A percentile compares a stretch with the other conserved stretches of the same genome.
Conservation (phyloP, 2,113 vertebrate species). For the Cyanoliseus patagonus region DNA sequence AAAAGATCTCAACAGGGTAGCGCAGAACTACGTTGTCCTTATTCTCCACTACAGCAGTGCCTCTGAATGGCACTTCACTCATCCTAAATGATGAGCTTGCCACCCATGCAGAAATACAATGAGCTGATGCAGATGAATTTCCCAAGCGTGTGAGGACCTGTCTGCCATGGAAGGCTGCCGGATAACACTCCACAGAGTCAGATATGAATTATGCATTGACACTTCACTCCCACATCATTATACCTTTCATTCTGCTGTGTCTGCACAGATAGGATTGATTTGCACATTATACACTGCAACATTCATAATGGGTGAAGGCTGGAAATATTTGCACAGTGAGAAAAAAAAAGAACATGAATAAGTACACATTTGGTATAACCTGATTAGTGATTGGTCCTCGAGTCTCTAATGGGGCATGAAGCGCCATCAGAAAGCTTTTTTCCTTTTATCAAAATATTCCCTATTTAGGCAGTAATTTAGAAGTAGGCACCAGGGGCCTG, state of each 20-base stretch:
- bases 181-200: conserved; percentile 45
- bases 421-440: conserved; percentile 11
- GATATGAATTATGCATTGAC: conserved; percentile 70
- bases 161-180: conserved; percentile 12
- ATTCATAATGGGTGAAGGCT: conserved; percentile 18
- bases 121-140: conserved; percentile 66
- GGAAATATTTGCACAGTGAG: conserved; percentile 10
- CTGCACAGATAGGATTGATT: conserved; percentile 59
- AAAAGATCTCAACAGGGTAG: background rate
- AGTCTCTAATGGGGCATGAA: conserved; percentile 23
- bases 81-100: conserved; percentile 51
- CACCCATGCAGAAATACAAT: conserved; percentile 68
- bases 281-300: conserved; percentile 19
- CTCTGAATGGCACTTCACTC: conserved; percentile 36
- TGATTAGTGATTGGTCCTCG: background rate
- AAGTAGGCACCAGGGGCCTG: background rate
- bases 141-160: conserved; percentile 20
- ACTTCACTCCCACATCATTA: conserved; percentile 64
- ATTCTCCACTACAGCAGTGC: background rate
- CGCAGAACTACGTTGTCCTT: background rate
- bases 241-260: conserved; percentile 65
- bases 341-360: background rate
- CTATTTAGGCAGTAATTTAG: background rate
- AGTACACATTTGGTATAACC: conserved; percentile 10
- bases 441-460: conserved; percentile 19